Percentiles rank a stretch among this genome's conserved stretches.
These are phyloP conservation scores for Ochropleura leucogaster DNA, from an alignment of 2,888 invertebrate genomes.

Conservation along the genomic window DNA sequence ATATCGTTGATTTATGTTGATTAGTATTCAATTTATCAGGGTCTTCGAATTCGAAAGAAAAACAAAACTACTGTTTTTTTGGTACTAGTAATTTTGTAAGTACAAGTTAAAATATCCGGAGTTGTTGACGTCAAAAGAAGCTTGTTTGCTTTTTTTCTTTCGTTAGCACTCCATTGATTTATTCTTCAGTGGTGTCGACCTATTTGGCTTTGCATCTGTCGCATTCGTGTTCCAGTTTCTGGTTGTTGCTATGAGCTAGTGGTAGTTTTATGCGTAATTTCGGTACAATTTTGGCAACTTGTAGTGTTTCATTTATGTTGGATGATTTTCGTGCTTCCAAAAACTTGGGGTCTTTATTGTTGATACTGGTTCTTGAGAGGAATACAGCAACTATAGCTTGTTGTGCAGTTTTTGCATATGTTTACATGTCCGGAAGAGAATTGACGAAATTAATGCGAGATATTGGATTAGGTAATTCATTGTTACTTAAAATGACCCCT, in stretches of 20 bases:
- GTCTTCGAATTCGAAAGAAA: neutral
- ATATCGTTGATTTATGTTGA: neutral
- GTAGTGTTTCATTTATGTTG: constrained; percentile 6
- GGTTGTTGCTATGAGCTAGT: constrained; percentile 14
- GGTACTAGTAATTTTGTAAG: neutral
- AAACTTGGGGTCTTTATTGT: neutral
- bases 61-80: neutral
- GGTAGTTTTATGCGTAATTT: constrained; percentile 35
- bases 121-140: neutral
- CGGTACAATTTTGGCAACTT: constrained; percentile 30
- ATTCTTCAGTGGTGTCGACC: constrained; percentile 28
- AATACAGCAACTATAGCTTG: neutral
- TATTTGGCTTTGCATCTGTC: constrained; percentile 54
- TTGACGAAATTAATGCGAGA: neutral
- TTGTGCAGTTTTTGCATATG: neutral
- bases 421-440: neutral
- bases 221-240: constrained; percentile 51
- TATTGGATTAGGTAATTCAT: neutral
- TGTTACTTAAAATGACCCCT: neutral
- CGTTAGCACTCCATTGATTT: constrained; percentile 24
- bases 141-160: neutral
- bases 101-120: neutral
- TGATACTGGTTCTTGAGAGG: neutral
- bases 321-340: neutral
- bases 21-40: neutral